Conservation (phyloP, 2,113 vertebrate species). For the Sinosuthora webbiana region DNA sequence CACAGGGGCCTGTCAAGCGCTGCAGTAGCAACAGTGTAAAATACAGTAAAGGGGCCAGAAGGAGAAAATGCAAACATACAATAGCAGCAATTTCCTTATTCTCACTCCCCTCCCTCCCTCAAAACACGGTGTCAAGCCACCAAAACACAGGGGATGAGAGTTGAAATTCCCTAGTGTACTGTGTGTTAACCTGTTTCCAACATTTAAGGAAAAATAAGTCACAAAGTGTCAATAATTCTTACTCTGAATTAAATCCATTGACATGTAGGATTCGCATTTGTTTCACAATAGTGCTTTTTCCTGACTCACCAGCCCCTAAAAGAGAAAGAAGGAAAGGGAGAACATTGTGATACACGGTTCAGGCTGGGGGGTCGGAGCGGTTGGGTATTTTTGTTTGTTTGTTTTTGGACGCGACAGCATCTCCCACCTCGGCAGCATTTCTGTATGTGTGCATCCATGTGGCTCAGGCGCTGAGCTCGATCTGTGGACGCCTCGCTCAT, state of each 20-base stretch:
- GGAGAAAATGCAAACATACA: slow-evolving; percentile 52
- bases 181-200: not conserved
- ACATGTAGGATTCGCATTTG: slow-evolving; percentile 99
- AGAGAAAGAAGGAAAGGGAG: slow-evolving; percentile 62
- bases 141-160: not conserved
- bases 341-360: not conserved
- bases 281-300: slow-evolving; percentile 99
- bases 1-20: slow-evolving; percentile 84
- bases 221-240: slow-evolving; percentile 70
- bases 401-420: not conserved
- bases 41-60: slow-evolving; percentile 64
- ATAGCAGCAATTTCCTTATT: slow-evolving; percentile 52
- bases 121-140: not conserved
- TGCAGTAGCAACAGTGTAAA: slow-evolving; percentile 82
- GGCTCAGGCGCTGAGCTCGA: slow-evolving; percentile 6
- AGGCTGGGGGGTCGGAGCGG: not conserved
- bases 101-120: not conserved
- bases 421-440: slow-evolving; percentile 16
- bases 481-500: not conserved
- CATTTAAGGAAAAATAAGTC: not conserved
- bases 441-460: slow-evolving; percentile 23
- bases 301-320: slow-evolving; percentile 97
- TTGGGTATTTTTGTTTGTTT: not conserved
- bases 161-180: not conserved
- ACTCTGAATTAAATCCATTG: slow-evolving; percentile 99